Conservation (phyloP, 1,140 invertebrate species). For the Caenorhabditis tropicalis region DNA sequence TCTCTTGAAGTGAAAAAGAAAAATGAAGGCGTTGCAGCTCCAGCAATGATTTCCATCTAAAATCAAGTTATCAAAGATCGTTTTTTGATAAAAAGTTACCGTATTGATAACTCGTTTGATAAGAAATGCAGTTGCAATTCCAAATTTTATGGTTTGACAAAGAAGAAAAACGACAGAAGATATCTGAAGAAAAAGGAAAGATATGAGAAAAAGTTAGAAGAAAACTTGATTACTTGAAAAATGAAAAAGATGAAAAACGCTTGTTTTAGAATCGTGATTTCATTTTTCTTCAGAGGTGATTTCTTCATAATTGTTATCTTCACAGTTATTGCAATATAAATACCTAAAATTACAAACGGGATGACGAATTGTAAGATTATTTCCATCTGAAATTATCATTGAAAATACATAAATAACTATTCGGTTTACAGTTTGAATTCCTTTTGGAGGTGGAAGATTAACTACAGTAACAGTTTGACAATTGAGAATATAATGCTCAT, state of each 20-base stretch:
- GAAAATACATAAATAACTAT: not conserved
- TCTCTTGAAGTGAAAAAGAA: conserved; percentile 22
- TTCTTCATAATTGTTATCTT: not conserved
- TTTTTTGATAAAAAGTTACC: not conserved
- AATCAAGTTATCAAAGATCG: not conserved
- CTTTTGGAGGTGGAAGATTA: not conserved
- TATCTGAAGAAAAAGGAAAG: not conserved
- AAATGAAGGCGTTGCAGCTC: not conserved
- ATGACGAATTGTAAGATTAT: not conserved
- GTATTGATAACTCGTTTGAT: conserved; percentile 38
- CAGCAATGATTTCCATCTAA: not conserved
- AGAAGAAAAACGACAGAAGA: conserved; percentile 25
- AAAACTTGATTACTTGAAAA: conserved; percentile 27
- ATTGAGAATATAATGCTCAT: not conserved
- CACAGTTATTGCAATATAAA: not conserved
- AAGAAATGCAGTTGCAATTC: conserved; percentile 3
- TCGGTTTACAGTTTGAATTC: not conserved
- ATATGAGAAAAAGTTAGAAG: not conserved
- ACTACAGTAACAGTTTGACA: not conserved
- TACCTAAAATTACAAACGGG: not conserved
- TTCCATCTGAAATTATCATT: not conserved
- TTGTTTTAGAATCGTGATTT: conserved; percentile 26
- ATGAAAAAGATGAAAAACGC: conserved; percentile 1
- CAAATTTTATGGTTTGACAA: conserved; percentile 2
- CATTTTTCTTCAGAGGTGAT: not conserved